A percentile compares a stretch with the other conserved stretches of the same genome.
Conservation (phyloP, 2,113 vertebrate genomes). For the Misgurnus mizolepis region DNA sequence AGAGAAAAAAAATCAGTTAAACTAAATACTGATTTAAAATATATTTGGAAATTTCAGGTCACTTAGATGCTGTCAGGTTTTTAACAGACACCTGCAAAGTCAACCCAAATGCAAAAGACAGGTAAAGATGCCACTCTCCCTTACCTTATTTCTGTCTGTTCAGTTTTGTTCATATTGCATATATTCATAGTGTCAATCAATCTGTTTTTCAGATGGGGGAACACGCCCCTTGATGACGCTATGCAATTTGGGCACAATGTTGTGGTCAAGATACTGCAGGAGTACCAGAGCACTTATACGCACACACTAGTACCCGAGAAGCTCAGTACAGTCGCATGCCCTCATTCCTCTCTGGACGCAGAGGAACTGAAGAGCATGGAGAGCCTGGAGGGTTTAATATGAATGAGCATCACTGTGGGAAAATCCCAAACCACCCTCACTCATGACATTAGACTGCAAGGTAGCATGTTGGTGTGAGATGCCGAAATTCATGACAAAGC, state of each 20-base stretch:
- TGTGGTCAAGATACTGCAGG: slow-evolving; percentile 76
- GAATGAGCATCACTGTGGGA: slow-evolving; percentile 43
- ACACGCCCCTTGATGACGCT: slow-evolving; percentile 83
- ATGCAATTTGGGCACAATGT: slow-evolving; percentile 78
- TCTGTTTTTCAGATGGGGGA: slow-evolving; percentile 80
- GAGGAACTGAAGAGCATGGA: slow-evolving; percentile 75
- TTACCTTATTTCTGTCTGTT: not conserved
- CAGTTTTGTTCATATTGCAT: slow-evolving; percentile 5
- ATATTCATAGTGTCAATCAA: not conserved
- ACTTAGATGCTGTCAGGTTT: slow-evolving; percentile 80
- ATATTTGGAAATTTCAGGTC: slow-evolving; percentile 66
- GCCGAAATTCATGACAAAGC: not conserved
- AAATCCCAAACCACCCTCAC: not conserved
- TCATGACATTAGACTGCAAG: not conserved
- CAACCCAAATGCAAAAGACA: slow-evolving; percentile 82
- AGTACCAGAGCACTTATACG: slow-evolving; percentile 75
- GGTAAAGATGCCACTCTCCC: slow-evolving; percentile 62
- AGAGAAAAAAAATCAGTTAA: no score
- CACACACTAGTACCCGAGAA: slow-evolving; percentile 45
- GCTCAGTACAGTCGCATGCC: not conserved
- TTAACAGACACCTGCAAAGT: slow-evolving; percentile 84
- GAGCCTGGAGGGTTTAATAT: slow-evolving; percentile 76
- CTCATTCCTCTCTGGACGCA: slow-evolving; percentile 38
- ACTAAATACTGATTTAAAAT: no score
- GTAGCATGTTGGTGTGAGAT: slow-evolving; percentile 13